These are phyloP conservation scores for Tethya wilhelma DNA, from an alignment of 37 sponge, comb jelly and placozoan genomes.

Conservation along the genomic window DNA sequence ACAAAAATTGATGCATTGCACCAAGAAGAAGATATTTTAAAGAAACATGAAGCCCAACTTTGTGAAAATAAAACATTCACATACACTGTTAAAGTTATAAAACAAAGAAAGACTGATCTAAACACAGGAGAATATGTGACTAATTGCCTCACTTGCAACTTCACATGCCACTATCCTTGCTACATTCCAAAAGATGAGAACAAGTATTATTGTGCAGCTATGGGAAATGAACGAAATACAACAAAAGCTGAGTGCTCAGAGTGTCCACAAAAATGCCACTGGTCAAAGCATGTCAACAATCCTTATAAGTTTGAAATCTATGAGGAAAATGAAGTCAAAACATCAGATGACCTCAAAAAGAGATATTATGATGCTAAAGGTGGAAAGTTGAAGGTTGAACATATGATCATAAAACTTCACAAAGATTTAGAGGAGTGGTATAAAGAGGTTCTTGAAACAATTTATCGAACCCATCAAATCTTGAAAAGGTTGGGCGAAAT, in stretches of 20 bases:
- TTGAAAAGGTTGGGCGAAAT: constrained; percentile 59
- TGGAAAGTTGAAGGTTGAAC: constrained; percentile 28
- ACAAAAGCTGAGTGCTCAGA: constrained; percentile 42
- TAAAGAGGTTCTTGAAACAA: constrained; percentile 8
- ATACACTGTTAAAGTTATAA: constrained; percentile 36
- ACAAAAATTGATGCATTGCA: constrained; percentile 52
- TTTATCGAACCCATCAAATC: constrained; percentile 12
- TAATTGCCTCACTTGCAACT: constrained; percentile 75
- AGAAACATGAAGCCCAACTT: constrained; percentile 47
- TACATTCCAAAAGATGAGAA: constrained; percentile 48
- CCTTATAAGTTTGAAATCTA: constrained; percentile 61
- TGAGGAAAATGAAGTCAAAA: constrained; percentile 45
- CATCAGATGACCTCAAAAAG: constrained; percentile 55
- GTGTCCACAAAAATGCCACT: constrained; percentile 59
- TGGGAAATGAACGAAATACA: constrained; percentile 41
- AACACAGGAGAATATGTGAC: constrained; percentile 60
- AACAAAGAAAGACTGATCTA: constrained; percentile 37
- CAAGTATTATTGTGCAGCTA: constrained; percentile 68
- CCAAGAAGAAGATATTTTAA: constrained; percentile 51
- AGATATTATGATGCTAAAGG: constrained; percentile 38
- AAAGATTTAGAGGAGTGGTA: constrained; percentile 15
- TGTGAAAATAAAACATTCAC: constrained; percentile 58
- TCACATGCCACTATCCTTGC: constrained; percentile 76
- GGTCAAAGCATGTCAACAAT: constrained; percentile 68
- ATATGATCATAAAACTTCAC: constrained; percentile 33